Evolutionary conservation across 1,140 invertebrate genomes (phyloP).

Genomic region (Ridgeia piscesae): DNA sequence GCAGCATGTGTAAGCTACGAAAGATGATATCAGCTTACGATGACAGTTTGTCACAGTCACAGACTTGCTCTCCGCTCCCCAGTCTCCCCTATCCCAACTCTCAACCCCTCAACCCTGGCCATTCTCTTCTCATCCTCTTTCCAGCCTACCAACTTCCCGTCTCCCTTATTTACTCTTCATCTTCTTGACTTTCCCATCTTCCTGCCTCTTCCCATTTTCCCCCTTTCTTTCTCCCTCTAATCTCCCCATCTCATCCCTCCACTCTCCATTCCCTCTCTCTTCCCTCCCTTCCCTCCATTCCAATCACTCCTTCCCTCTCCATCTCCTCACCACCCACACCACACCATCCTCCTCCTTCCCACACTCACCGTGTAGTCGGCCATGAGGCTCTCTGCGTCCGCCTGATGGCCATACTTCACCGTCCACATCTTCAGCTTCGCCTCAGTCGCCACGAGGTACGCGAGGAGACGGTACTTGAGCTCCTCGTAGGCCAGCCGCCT

Average conservation of each 20-base stretch:
- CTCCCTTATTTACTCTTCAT: no score
- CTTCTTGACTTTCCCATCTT: no score
- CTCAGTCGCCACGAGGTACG: constrained; percentile 85
- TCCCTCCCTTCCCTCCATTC: no score
- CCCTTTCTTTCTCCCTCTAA: background rate
- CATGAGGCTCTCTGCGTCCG: constrained; percentile 79
- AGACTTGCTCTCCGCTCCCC: background rate
- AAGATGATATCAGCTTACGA: background rate
- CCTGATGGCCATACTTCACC: constrained; percentile 81
- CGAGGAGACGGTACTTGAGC: constrained; percentile 60
- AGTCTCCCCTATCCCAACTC: no score
- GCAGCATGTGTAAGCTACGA: background rate
- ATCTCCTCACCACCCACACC: background rate
- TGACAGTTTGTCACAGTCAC: background rate
- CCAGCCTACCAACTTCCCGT: no score
- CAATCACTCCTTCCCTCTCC: background rate
- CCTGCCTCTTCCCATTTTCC: no score
- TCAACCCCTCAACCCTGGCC: no score
- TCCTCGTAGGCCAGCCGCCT: constrained; percentile 49
- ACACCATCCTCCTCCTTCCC: no score
- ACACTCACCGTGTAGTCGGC: constrained; percentile 71
- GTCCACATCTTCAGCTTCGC: constrained; percentile 85
- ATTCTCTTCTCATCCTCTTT: no score
- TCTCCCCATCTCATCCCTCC: no score
- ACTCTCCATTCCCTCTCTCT: background rate